Base-by-base conservation (phyloP, 2,888 invertebrate species). In the Aromia moschata region DNA sequence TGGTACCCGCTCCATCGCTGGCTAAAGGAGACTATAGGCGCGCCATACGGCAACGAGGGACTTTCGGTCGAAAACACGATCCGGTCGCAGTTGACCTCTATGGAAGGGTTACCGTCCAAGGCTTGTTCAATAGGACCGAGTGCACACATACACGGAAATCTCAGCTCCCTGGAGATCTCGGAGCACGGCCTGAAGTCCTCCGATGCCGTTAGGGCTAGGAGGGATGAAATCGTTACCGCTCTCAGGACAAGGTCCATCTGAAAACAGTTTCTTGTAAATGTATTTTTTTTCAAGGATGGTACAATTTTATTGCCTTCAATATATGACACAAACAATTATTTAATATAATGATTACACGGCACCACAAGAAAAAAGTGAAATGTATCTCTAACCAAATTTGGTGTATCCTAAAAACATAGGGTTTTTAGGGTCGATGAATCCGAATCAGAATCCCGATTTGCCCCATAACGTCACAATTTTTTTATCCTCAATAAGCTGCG, bases 1-100 rank as follows among this genome's bases (percentile, higher is more conserved):
- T 94, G 94, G 71, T 92, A 89, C 0, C 94, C 94, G 63, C 90
- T 89, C 81, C 87, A 87, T 66, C 88, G 84, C 77, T 94, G 94
- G 57, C 89, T 89, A 80, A 92, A 92, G 5, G 90, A 86, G 46
- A 90, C 87, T 60, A 95, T 89, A 1, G 92, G 93, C 16, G 92
- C 92, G 41, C 90, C 90, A 73, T 88, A 89, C 1, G 94, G 91
- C 68, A 91, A 79, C 7, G 89, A 83, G 0, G 93, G 89, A 66
- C 90, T 89, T 76, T 94, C 93, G 2, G 89, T 88, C 17, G 89
- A 84, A 74, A 94, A 93, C 18, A 93, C 91, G 16, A 93, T 88
- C 5, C 87, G 82, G 82, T 95, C 94, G 78, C 95, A 95, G 79
- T 94, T 87, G 85, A 94, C 88, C 69, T 86, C 83, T 66, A 93